These are phyloP conservation scores for Musca domestica DNA, from an alignment of 1,140 invertebrate genomes.

Conservation along the genomic window DNA sequence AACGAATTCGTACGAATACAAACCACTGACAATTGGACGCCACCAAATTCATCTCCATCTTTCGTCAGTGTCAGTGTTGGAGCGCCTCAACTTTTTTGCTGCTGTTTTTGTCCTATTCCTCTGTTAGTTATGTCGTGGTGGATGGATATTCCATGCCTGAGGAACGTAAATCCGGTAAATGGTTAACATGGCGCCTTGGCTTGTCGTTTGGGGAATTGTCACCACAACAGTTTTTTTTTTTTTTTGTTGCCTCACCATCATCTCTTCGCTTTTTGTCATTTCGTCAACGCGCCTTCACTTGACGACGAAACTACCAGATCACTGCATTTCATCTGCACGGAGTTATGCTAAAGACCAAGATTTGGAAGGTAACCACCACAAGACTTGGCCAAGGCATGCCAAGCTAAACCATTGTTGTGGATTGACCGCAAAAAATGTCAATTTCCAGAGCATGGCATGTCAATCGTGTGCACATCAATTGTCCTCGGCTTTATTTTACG, in stretches of 20 bases:
- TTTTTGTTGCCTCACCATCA: too few species aligned
- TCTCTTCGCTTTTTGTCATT: too few species aligned
- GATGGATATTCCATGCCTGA: not conserved
- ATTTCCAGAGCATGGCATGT: constrained; percentile 25
- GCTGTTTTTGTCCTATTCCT: not conserved
- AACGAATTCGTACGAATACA: not conserved
- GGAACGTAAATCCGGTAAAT: constrained; percentile 5
- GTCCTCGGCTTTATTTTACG: constrained; percentile 13
- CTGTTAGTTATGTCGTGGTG: not conserved
- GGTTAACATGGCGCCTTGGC: constrained; percentile 29
- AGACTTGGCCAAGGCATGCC: not conserved
- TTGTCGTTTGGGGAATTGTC: constrained; percentile 30
- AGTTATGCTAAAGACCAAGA: not conserved
- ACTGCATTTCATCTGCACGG: not conserved
- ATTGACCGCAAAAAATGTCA: constrained; percentile 17
- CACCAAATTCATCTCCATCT: constrained; percentile 14
- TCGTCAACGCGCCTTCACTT: too few species aligned
- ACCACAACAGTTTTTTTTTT: constrained; percentile 11
- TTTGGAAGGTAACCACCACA: too few species aligned
- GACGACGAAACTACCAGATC: not conserved
- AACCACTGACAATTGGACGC: constrained; percentile 16
- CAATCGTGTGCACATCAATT: constrained; percentile 30
- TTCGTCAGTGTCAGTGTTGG: not conserved
- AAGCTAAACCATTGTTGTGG: not conserved
- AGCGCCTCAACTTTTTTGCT: not conserved